Evolutionary conservation across 1,140 invertebrate species (phyloP), one percentile per base, ranked within the genome.

Genomic region (Teleopsis dalmanni): DNA sequence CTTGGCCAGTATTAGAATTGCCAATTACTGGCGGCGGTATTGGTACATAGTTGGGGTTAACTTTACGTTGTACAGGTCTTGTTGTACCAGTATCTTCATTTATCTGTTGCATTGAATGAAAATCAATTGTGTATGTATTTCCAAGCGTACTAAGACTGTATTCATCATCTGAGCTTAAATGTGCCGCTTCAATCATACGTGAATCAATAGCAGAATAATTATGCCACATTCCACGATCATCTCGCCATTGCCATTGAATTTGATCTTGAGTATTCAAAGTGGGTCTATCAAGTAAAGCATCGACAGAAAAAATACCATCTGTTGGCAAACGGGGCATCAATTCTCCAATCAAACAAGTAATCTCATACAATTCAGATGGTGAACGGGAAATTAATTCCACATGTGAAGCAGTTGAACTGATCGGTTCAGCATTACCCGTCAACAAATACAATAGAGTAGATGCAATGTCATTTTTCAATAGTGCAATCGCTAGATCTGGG

Each of bases 21-120:
- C 42, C 23, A 16, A 53, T 54, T 4, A 41, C 46, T 45, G 56
- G 31, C 14, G 49, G 45, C 13, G 54, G 29, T 6, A 59, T 55
- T 4, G 64, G 58, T 35, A 67, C 55, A 44, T 67, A 70, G 23
- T 65, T 69, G 34, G 65, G 67, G 57, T 71, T 71, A 4, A 74
- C 62, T 35, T 75, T 66, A 27, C 94, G 81, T 70, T 94, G 91
- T 57, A 98, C 89, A 46, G 88, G 84, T 37, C 93, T 75, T 10
- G 92, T 85, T 37, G 91, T 95, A 47, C 94, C 94, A 6, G 92
- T 92, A 71, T 96, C 93, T 74, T 98, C 94, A 72, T 97, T 97
- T 53, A 97, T 94, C 80, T 98, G 94, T 72, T 96, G 93, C 90
- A 97, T 94, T 56, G 90, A 85, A 72, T 92, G 87, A 60, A 98